Percentiles rank a stretch among this genome's conserved stretches.
Conservation (phyloP, 2,797 vertebrate genomes). For the Spinibarbus caldwelli region DNA sequence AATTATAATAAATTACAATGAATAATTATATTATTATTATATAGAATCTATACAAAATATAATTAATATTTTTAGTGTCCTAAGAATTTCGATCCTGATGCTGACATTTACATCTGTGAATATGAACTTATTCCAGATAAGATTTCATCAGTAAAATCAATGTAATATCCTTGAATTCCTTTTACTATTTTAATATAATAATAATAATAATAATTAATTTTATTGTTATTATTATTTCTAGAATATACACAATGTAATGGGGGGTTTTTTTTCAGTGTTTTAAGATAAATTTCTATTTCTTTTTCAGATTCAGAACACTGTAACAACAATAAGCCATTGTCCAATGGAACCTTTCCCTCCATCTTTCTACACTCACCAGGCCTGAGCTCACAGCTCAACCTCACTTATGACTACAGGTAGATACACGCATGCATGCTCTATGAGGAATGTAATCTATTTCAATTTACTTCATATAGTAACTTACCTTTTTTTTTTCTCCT, state of each 20-base stretch:
- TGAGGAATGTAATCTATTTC: neutral
- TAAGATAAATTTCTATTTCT: slow-evolving; percentile 54
- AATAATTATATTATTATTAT: neutral
- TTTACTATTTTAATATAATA: neutral
- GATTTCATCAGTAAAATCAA: no score
- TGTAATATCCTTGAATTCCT: neutral
- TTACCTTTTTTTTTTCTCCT: neutral
- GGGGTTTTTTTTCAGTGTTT: neutral
- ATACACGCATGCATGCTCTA: neutral
- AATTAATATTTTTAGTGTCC: neutral
- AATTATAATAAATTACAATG: neutral
- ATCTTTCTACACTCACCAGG: slow-evolving; percentile 76
- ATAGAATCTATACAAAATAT: no score
- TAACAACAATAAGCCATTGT: slow-evolving; percentile 81
- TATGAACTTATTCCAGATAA: neutral
- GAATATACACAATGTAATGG: neutral
- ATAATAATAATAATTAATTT: neutral
- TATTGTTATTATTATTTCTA: neutral
- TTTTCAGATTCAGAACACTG: slow-evolving; percentile 79
- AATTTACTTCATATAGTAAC: neutral
- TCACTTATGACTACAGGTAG: slow-evolving; percentile 84
- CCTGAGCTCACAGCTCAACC: slow-evolving; percentile 73
- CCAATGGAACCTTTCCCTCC: slow-evolving; percentile 85
- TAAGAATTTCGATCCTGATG: neutral
- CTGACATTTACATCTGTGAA: neutral